These are phyloP conservation scores for Salpingus planirostris DNA, from an alignment of 2,888 invertebrate genomes.

Conservation along the genomic window DNA sequence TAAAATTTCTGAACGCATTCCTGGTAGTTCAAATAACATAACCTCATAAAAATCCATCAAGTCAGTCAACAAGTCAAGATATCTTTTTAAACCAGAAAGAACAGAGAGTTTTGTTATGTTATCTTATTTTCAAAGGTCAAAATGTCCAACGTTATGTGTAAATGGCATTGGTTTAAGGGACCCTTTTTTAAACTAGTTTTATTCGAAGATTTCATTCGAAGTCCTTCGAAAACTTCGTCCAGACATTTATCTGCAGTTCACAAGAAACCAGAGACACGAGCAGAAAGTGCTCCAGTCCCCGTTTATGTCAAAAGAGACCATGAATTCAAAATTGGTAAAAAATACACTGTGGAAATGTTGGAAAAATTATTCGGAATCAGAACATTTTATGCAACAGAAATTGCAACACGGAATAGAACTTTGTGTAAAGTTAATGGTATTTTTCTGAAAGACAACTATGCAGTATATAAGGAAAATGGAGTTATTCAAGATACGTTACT, in stretches of 20 bases:
- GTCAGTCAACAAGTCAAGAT: too few relatives aligned
- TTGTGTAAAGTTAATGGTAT: constrained; percentile 16
- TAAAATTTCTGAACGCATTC: too few relatives aligned
- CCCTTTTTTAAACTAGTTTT: background rate
- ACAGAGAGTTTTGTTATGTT: too few relatives aligned
- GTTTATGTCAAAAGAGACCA: constrained; percentile 8
- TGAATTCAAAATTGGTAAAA: constrained; percentile 16
- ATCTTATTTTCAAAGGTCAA: background rate
- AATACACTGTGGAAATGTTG: constrained; percentile 14
- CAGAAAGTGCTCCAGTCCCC: constrained; percentile 7
- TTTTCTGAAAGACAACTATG: constrained; percentile 23
- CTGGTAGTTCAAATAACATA: too few relatives aligned
- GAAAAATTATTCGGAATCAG: constrained; percentile 16
- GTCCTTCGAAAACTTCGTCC: background rate
- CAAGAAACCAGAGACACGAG: constrained; percentile 7
- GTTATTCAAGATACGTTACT: constrained; percentile 22
- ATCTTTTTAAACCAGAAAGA: too few relatives aligned
- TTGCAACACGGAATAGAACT: constrained; percentile 19
- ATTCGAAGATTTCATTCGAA: background rate
- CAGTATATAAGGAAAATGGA: constrained; percentile 20
- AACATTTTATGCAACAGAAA: constrained; percentile 17
- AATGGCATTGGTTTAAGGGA: too few relatives aligned
- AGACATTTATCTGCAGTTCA: too few relatives aligned
- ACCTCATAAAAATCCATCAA: too few relatives aligned
- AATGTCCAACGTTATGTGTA: background rate